A percentile compares a stretch with the other conserved stretches of the same genome.
Evolutionary conservation across 2,797 vertebrate species (phyloP).

Genomic region (Myotis daubentonii): DNA sequence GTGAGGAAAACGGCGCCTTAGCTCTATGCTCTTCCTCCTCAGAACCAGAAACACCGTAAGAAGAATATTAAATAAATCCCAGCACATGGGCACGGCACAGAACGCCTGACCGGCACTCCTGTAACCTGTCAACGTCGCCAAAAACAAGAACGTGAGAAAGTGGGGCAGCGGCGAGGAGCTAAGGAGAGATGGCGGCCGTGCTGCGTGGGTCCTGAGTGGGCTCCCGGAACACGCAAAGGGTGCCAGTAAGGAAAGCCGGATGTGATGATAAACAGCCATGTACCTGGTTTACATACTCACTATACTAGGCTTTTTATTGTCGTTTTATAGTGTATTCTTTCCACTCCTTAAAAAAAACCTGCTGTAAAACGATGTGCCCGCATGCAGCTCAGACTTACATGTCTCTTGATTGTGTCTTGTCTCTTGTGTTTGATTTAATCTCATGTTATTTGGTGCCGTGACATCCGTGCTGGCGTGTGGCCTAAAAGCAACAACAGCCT

Average conservation of each 20-base stretch:
- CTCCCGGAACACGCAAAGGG: background rate
- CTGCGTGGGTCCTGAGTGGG: background rate
- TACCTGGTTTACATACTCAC: no score
- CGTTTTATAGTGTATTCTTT: no score
- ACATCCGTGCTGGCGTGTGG: no score
- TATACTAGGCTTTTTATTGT: no score
- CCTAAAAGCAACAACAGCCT: background rate
- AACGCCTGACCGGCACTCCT: background rate
- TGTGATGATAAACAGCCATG: no score
- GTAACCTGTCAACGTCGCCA: background rate
- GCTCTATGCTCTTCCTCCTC: background rate
- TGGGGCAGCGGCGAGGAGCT: background rate
- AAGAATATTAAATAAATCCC: background rate
- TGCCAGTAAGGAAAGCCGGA: no score
- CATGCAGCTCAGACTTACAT: accelerated
- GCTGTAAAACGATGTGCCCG: background rate
- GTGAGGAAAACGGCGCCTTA: background rate
- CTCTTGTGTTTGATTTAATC: background rate
- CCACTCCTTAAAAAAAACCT: no score
- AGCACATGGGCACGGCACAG: background rate
- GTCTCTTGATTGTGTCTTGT: background rate
- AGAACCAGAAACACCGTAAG: background rate
- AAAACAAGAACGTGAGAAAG: background rate
- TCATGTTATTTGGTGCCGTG: no score
- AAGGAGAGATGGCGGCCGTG: no score